Percentiles rank a stretch among this genome's conserved stretches.
Evolutionary conservation across 2,797 vertebrate species (phyloP).

Genomic region (Novumbra hubbsi): DNA sequence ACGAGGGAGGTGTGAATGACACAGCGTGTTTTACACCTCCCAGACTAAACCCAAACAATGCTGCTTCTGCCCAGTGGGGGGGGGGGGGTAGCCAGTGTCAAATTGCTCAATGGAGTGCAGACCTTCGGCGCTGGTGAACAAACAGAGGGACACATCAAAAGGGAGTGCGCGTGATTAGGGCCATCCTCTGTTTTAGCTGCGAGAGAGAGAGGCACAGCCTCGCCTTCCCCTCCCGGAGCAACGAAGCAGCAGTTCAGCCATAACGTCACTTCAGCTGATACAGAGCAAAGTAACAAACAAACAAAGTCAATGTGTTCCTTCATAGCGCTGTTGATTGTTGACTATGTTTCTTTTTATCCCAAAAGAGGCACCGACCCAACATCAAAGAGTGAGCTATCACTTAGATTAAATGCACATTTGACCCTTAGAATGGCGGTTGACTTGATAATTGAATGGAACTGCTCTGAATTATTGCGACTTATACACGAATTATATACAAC

Average conservation of each 20-base stretch:
- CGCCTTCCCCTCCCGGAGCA: not conserved
- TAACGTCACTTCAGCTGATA: not conserved
- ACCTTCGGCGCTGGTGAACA: conserved; percentile 86
- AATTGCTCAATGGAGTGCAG: conserved; percentile 75
- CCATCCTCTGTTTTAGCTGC: too few species aligned
- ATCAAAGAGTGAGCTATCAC: not conserved
- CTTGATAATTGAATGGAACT: not conserved
- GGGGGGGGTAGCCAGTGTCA: conserved; percentile 65
- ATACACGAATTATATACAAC: too few species aligned
- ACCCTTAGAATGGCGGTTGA: not conserved
- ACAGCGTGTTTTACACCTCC: conserved; percentile 55
- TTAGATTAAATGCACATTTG: not conserved
- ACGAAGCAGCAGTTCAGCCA: not conserved
- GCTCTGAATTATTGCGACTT: not conserved
- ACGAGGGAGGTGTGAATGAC: conserved; percentile 38
- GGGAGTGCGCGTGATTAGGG: conserved; percentile 59
- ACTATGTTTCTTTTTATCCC: not conserved
- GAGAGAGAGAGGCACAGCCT: not conserved
- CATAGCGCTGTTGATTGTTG: not conserved
- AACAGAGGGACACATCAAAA: conserved; percentile 86
- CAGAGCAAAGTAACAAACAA: not conserved
- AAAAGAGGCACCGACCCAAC: not conserved
- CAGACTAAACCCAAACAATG: conserved; percentile 58
- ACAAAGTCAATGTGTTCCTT: not conserved
- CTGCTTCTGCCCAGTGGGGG: conserved; percentile 16